phyloP scores from a whole-genome alignment of 2,888 invertebrate genomes.

The Sarcophaga carnaria region DNA sequence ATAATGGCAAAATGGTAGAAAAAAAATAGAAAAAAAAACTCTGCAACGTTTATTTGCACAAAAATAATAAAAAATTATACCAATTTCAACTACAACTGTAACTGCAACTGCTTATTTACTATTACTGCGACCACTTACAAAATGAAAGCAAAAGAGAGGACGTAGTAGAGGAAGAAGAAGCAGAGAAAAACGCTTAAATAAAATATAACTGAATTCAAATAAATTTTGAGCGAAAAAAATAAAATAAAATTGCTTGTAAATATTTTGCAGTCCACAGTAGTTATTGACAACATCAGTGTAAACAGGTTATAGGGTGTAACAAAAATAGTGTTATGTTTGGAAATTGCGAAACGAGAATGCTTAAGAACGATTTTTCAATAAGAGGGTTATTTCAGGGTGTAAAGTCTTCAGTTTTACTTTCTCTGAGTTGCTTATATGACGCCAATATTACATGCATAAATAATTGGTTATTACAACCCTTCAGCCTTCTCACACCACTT shows the following conservation, averaged over 20 bases:
- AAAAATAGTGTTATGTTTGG: neutral
- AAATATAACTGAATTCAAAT: slow-evolving; percentile 18
- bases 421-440: too few relatives aligned
- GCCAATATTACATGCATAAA: too few relatives aligned
- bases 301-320: neutral
- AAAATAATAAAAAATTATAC: neutral
- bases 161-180: neutral
- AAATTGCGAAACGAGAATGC: neutral
- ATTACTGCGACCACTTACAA: slow-evolving; percentile 8
- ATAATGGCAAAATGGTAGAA: slow-evolving; percentile 13
- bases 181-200: neutral
- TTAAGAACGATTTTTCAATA: too few relatives aligned
- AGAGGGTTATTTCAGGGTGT: too few relatives aligned
- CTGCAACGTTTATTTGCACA: slow-evolving; percentile 29
- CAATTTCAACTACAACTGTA: neutral
- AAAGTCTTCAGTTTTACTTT: too few relatives aligned
- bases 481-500: too few relatives aligned
- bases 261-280: neutral
- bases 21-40: neutral
- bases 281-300: slow-evolving; percentile 7
- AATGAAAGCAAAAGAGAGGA: neutral
- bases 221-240: slow-evolving; percentile 16
- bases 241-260: slow-evolving; percentile 19
- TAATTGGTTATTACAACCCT: too few relatives aligned
- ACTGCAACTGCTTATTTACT: neutral